A percentile compares a stretch with the other conserved stretches of the same genome.
Evolutionary conservation across 2,888 invertebrate genomes (phyloP).

Genomic region (Molanna angustata): DNA sequence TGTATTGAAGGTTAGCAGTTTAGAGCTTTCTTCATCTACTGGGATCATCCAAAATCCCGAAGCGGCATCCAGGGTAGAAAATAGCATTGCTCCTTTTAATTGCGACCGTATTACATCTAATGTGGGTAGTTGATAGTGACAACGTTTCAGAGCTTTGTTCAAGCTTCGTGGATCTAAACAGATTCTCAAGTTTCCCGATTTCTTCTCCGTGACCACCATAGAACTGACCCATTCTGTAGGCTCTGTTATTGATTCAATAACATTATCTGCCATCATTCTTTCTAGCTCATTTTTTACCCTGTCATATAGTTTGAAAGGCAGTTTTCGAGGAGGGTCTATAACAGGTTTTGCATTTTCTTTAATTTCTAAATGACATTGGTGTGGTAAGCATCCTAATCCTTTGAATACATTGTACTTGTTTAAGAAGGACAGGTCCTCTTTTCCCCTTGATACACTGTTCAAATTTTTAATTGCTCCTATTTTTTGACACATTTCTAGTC

Average conservation of each 20-base stretch:
- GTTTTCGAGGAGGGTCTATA: conserved; percentile 3
- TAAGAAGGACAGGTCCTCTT: too few species aligned
- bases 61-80: conserved; percentile 1
- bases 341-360: not conserved
- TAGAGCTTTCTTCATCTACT: conserved; percentile 2
- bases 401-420: conserved; percentile 3
- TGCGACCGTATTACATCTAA: conserved; percentile 1
- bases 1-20: conserved; percentile 2
- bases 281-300: conserved; percentile 1
- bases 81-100: not conserved
- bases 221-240: conserved; percentile 3
- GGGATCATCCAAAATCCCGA: not conserved
- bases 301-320: not conserved
- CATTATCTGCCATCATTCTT: not conserved
- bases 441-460: too few species aligned
- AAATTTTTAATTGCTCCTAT: not conserved
- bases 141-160: conserved; percentile 1
- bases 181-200: not conserved
- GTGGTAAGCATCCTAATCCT: conserved; percentile 1
- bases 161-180: not conserved
- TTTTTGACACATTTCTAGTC: conserved; percentile 4
- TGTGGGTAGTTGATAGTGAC: conserved; percentile 1
- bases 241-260: conserved; percentile 1
- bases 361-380: not conserved
- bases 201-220: conserved; percentile 4